Evolutionary conservation across 2,113 vertebrate species (phyloP).

Genomic region (Grallaria varia): DNA sequence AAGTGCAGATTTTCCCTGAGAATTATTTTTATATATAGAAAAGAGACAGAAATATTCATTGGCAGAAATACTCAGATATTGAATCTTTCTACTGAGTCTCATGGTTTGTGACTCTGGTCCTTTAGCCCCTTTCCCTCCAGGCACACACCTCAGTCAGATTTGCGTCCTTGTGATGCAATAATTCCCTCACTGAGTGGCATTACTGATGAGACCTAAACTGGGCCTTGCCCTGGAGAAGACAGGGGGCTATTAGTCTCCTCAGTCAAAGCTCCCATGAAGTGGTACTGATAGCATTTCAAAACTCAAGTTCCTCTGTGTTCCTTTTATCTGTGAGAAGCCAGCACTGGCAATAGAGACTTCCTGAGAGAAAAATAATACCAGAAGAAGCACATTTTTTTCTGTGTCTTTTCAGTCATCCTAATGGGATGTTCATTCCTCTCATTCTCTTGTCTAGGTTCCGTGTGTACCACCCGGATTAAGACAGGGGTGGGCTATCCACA

Average conservation of each 20-base stretch:
- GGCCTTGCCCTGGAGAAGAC: neutral
- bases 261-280: neutral
- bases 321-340: neutral
- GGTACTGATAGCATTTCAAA: neutral
- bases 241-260: neutral
- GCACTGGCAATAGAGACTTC: neutral
- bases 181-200: neutral
- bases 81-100: neutral
- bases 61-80: neutral
- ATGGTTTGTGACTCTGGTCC: neutral
- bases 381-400: neutral
- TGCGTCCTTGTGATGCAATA: neutral
- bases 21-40: neutral
- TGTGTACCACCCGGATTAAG: slow-evolving; percentile 97
- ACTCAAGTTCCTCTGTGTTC: neutral
- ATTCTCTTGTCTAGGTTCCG: slow-evolving; percentile 81
- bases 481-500: slow-evolving; percentile 97
- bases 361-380: neutral
- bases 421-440: neutral
- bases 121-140: neutral
- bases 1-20: neutral
- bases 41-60: neutral
- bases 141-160: neutral
- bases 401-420: neutral
- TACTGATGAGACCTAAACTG: neutral